A percentile compares a stretch with the other conserved stretches of the same genome.
These are phyloP conservation scores for Pangasius macronema DNA, from an alignment of 2,797 vertebrate species.

Conservation along the genomic window DNA sequence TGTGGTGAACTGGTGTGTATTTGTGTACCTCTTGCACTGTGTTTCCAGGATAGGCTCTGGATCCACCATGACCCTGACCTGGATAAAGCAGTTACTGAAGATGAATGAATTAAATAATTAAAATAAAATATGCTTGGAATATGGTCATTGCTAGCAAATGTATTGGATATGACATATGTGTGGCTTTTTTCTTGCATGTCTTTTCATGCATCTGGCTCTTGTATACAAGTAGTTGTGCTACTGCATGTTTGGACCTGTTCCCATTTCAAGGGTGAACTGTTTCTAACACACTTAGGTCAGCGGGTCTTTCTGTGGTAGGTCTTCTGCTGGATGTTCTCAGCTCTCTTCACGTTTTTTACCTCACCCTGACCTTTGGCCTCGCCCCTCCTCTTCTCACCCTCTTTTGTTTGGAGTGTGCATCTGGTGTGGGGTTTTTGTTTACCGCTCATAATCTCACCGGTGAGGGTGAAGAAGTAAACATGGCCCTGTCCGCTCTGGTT, in stretches of 20 bases:
- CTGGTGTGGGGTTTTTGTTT: conserved; percentile 63
- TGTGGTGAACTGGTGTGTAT: neutral
- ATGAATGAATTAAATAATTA: neutral
- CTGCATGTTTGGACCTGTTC: conserved; percentile 16
- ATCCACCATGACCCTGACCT: neutral
- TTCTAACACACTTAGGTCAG: conserved; percentile 25
- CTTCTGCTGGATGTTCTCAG: conserved; percentile 19
- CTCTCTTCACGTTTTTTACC: conserved; percentile 58
- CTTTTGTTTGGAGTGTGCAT: conserved; percentile 69
- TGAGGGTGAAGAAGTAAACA: conserved; percentile 41
- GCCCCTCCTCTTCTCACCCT: conserved; percentile 46
- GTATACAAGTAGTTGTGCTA: neutral
- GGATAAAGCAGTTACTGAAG: neutral
- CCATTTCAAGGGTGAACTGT: conserved; percentile 25
- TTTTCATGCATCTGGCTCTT: conserved; percentile 1
- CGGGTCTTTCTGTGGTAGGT: conserved; percentile 17
- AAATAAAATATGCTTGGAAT: neutral
- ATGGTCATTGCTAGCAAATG: neutral
- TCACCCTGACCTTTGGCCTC: conserved; percentile 64
- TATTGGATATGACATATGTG: neutral
- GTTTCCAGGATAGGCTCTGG: neutral
- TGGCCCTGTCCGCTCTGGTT: conserved; percentile 31
- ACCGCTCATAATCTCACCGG: conserved; percentile 46
- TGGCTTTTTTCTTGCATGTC: neutral
- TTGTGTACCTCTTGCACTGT: neutral